A percentile compares a stretch with the other conserved stretches of the same genome.
Conservation (phyloP, 2,888 invertebrate genomes). For the Quadriops clusia region DNA sequence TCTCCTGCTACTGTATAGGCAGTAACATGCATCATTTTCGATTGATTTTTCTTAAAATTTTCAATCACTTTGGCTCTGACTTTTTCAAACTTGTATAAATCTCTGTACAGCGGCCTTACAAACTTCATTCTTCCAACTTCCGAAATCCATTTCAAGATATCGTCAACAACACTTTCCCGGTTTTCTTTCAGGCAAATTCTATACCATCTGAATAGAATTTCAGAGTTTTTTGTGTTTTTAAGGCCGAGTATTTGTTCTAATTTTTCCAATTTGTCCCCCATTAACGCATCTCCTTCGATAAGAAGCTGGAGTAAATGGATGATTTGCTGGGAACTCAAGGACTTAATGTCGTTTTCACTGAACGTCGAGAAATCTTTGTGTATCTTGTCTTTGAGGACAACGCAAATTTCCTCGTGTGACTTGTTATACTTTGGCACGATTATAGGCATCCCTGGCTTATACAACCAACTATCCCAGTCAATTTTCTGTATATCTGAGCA, state of each 20-base stretch:
- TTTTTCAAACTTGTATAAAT: conserved; percentile 68
- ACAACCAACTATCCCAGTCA: conserved; percentile 80
- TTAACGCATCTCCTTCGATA: conserved; percentile 42
- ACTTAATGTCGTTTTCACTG: conserved; percentile 39
- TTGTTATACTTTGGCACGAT: conserved; percentile 69
- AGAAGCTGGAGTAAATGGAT: conserved; percentile 58
- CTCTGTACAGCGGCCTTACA: conserved; percentile 77
- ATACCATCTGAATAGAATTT: conserved; percentile 69
- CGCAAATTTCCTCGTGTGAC: conserved; percentile 50
- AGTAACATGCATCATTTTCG: conserved; percentile 75
- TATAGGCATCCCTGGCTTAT: conserved; percentile 78
- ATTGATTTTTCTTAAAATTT: conserved; percentile 56
- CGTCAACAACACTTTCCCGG: conserved; percentile 52
- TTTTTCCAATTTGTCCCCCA: conserved; percentile 45
- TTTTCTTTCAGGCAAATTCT: conserved; percentile 63
- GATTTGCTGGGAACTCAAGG: conserved; percentile 51
- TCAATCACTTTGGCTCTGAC: conserved; percentile 54
- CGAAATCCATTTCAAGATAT: conserved; percentile 66
- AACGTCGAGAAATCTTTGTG: conserved; percentile 34
- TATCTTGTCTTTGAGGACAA: conserved; percentile 44
- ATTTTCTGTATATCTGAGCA: conserved; percentile 46
- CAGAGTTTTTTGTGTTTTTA: conserved; percentile 56
- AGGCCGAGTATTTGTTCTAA: conserved; percentile 57
- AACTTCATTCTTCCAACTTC: conserved; percentile 86
- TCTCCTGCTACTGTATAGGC: conserved; percentile 65